Percentiles rank a stretch among this genome's conserved stretches.
Conservation (phyloP, 1,140 invertebrate species). For the Drosophila pectinifera region DNA sequence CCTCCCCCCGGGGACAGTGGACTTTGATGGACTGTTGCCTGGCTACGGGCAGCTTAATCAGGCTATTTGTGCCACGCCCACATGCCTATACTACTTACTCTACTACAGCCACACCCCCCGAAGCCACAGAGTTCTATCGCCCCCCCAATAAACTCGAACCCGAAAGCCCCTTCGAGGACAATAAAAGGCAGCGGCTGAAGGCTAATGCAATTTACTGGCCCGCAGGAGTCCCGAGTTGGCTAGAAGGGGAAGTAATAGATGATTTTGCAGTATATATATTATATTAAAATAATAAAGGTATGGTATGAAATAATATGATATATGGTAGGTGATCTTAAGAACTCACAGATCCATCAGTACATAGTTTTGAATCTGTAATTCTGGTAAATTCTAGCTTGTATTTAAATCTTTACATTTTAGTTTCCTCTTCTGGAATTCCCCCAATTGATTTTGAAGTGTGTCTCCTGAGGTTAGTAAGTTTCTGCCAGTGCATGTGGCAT, state of each 20-base stretch:
- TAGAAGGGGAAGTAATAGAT: too few relatives aligned
- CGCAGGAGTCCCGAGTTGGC: neutral
- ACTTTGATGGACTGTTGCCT: constrained; percentile 25
- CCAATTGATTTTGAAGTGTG: neutral
- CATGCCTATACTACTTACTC: constrained; percentile 14
- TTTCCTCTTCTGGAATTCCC: too few relatives aligned
- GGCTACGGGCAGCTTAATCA: constrained; percentile 48
- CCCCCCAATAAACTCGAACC: neutral
- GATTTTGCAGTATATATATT: too few relatives aligned
- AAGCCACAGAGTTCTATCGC: neutral
- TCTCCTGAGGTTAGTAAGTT: neutral
- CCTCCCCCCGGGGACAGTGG: neutral
- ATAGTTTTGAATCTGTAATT: too few relatives aligned
- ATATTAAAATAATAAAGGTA: too few relatives aligned
- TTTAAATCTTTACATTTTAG: neutral
- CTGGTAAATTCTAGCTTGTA: too few relatives aligned
- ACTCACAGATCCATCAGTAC: too few relatives aligned
- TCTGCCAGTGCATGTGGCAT: constrained; percentile 31
- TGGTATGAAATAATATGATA: too few relatives aligned
- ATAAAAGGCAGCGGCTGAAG: constrained; percentile 63
- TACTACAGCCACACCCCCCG: constrained; percentile 13
- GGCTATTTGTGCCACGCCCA: constrained; percentile 66
- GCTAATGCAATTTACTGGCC: constrained; percentile 76
- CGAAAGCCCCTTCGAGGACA: constrained; percentile 27
- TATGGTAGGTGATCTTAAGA: too few relatives aligned